A percentile compares a stretch with the other conserved stretches of the same genome.
Evolutionary conservation across 2,113 vertebrate genomes (phyloP).

Genomic region (Silurus glanis): DNA sequence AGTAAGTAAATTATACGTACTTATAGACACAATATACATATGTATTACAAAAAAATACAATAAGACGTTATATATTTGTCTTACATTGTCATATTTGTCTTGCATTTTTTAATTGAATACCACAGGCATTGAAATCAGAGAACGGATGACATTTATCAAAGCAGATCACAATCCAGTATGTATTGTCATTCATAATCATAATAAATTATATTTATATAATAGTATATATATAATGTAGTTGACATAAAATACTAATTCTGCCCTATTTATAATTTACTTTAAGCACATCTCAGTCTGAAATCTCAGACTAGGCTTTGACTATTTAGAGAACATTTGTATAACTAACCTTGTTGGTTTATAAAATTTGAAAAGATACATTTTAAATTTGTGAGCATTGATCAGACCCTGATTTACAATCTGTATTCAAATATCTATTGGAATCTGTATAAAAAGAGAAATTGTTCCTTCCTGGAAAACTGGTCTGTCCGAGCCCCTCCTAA

Average conservation of each 20-base stretch:
- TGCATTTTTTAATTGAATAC: not conserved
- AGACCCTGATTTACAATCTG: not conserved
- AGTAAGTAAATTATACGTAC: not conserved
- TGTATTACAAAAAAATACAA: not conserved
- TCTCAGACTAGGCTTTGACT: not conserved
- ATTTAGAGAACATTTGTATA: not conserved
- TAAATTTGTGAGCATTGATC: not conserved
- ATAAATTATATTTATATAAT: conserved; percentile 20
- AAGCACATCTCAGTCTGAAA: conserved; percentile 8
- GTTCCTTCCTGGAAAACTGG: not conserved
- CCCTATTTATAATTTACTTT: not conserved
- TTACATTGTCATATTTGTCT: not conserved
- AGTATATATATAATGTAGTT: conserved; percentile 26
- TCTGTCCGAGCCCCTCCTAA: not conserved
- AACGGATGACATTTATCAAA: not conserved
- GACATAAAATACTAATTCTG: conserved; percentile 10
- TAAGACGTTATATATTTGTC: not conserved
- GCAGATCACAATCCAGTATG: not conserved
- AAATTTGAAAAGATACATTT: not conserved
- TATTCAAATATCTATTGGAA: not conserved
- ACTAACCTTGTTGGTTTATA: not conserved
- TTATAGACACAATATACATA: not conserved
- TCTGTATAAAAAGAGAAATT: not conserved
- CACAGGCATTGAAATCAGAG: not conserved
- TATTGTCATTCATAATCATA: conserved; percentile 15